A percentile compares a stretch with the other conserved stretches of the same genome.
Evolutionary conservation across 2,888 invertebrate species (phyloP).

Genomic region (Seladonia tumulorum): DNA sequence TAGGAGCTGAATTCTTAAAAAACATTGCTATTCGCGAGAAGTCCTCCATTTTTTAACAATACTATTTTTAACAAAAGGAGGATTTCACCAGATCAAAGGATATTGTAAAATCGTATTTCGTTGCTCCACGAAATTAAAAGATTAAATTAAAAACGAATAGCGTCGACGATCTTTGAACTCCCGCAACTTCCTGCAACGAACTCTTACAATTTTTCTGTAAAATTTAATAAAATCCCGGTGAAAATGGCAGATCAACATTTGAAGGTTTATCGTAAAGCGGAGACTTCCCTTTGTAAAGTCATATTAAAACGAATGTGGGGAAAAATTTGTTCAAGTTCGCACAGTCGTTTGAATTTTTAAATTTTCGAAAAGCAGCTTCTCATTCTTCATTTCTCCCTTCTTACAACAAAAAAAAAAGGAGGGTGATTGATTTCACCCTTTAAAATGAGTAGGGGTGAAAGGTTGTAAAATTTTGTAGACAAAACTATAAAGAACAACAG

Average conservation of each 20-base stretch:
- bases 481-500: background rate
- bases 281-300: background rate
- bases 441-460: background rate
- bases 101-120: background rate
- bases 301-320: background rate
- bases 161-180: no score
- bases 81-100: background rate
- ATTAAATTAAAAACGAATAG: background rate
- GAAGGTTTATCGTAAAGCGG: background rate
- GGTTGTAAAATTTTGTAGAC: background rate
- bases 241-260: background rate
- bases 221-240: background rate
- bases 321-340: background rate
- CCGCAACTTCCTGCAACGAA: background rate
- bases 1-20: background rate
- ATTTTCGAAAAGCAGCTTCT: background rate
- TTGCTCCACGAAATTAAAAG: background rate
- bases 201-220: background rate
- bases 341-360: background rate
- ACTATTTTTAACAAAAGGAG: background rate
- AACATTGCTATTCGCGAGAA: background rate
- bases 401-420: background rate
- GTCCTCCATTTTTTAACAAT: background rate
- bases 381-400: background rate
- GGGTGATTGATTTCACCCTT: background rate